Conservation (phyloP, 2,113 vertebrate genomes). For the Oryzias curvinotus region DNA sequence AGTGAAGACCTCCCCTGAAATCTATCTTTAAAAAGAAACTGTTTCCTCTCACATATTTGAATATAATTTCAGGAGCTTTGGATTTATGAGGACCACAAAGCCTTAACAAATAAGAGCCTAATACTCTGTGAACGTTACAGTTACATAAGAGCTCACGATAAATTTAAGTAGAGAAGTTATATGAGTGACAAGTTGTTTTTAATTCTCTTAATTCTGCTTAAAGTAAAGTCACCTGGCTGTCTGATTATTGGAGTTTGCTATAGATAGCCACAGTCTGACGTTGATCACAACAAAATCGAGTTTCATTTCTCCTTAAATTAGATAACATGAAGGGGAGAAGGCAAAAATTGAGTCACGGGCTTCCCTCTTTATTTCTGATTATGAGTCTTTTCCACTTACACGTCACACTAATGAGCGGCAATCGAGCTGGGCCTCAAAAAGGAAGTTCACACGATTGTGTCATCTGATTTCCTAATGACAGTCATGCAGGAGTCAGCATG, state of each 20-base stretch:
- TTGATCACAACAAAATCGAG: constrained; percentile 31
- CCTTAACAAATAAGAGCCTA: background rate
- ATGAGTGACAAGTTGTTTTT: background rate
- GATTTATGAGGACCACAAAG: background rate
- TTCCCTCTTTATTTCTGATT: constrained; percentile 23
- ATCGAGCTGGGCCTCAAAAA: constrained; percentile 21
- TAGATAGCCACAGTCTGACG: constrained; percentile 32
- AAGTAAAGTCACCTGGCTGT: constrained; percentile 16
- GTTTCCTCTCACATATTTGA: background rate
- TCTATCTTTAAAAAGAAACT: constrained; percentile 25
- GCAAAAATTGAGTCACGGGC: constrained; percentile 25
- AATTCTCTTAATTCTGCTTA: background rate
- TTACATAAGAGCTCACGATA: too few relatives aligned
- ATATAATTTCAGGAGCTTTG: constrained; percentile 14
- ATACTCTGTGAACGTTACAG: background rate
- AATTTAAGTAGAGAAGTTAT: too few relatives aligned
- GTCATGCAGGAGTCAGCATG: too few relatives aligned
- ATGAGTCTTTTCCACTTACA: constrained; percentile 19
- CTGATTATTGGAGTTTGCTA: constrained; percentile 5
- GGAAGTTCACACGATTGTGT: constrained; percentile 28
- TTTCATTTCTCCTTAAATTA: constrained; percentile 45
- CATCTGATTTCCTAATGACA: too few relatives aligned
- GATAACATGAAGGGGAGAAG: constrained; percentile 18
- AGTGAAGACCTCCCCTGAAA: constrained; percentile 8
- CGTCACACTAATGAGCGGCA: constrained; percentile 9